Evolutionary conservation across 1,140 invertebrate species (phyloP), one percentile per base, ranked within the genome.

Genomic region (Drosophila cardini): DNA sequence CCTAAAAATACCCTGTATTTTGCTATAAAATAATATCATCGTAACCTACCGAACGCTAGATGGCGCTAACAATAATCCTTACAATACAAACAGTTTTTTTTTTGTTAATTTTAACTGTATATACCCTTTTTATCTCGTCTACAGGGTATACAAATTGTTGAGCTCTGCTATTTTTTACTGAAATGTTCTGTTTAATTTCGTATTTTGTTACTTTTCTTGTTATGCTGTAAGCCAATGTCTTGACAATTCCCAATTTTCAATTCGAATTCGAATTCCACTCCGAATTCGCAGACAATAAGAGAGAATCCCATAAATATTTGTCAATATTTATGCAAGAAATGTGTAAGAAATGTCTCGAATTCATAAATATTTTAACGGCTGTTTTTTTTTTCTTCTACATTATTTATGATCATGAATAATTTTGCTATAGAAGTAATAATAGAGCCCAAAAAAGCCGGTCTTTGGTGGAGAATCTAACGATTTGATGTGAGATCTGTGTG

Each of bases 361-460:
- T 87, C 61, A 86, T 87, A 87, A 87, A 72, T 64, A 40, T 72
- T 53, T 86, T 79, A 86, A 86, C 82, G 82, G 82, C 83, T 57
- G 21, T 38, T 21, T 38, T 13, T 55, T 65, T 78, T 78, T 26
- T 3, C 1, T 26, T 3, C 1, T 26, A 26, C 21, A 72, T 56
- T 62, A 80, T 82, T 76, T 82, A 74, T 76, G 81, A 43, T 67
- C 67, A 70, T 76, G 64, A 50, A 70, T 79, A 64, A 10, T 26
- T 26, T 26, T 26, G 21, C 21, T 26, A 26, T 43, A 43, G 16
- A 38, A 63, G 40, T 38, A 10, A 74, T 63, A 62, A 65, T 55
- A 58, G 43, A 43, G 18, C 32, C 60, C 0, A 55, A 45, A 55
- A 18, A 11, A 52, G 26, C 30, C 16, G 11, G 45, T 30, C n/a